Percentiles rank a stretch among this genome's conserved stretches.
These are phyloP conservation scores for Agonum fuliginosum DNA, from an alignment of 2,888 invertebrate genomes.

Conservation along the genomic window DNA sequence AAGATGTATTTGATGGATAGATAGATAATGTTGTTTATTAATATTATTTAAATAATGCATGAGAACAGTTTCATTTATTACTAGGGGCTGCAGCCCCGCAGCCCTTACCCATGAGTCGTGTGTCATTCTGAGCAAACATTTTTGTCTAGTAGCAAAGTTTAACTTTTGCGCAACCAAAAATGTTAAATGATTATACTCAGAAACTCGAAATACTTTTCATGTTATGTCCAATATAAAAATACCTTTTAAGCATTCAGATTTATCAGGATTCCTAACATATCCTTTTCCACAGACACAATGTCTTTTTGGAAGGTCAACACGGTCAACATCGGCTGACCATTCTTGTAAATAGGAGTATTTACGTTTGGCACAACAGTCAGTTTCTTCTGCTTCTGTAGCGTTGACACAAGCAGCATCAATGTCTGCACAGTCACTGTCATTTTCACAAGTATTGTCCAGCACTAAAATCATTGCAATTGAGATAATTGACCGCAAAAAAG, in stretches of 20 bases:
- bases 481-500: not conserved
- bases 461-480: not conserved
- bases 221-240: not conserved
- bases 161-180: no score
- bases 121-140: no score
- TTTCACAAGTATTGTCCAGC: slow-evolving; percentile 29
- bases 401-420: slow-evolving; percentile 11
- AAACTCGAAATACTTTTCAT: no score
- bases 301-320: not conserved
- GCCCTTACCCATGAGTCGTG: no score
- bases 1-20: no score
- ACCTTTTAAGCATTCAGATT: slow-evolving; percentile 34
- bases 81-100: no score
- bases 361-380: no score
- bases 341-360: not conserved
- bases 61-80: no score
- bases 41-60: no score
- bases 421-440: slow-evolving; percentile 25
- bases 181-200: no score
- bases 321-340: not conserved
- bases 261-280: slow-evolving; percentile 17
- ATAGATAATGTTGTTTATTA: no score
- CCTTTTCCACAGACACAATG: slow-evolving; percentile 38
- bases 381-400: not conserved
- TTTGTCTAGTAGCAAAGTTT: no score